Evolutionary conservation across 2,888 invertebrate genomes (phyloP).

Genomic region (Dastarcus helophoroides): DNA sequence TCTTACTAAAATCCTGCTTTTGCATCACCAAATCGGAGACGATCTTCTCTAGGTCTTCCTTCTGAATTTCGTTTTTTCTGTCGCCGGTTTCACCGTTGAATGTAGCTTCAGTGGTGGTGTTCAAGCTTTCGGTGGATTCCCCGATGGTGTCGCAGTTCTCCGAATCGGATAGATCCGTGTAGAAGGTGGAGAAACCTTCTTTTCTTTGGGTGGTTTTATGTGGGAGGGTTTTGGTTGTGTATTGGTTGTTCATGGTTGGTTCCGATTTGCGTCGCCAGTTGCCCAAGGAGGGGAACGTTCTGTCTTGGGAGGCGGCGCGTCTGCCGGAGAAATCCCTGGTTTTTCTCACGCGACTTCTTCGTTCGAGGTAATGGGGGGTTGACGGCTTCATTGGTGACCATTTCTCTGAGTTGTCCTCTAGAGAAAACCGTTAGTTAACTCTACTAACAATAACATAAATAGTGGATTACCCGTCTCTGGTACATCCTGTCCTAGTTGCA

Average conservation of each 20-base stretch:
- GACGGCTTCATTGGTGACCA: constrained; percentile 52
- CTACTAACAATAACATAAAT: not conserved
- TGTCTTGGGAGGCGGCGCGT: constrained; percentile 37
- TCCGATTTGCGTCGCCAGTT: constrained; percentile 64
- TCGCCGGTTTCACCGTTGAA: constrained; percentile 11
- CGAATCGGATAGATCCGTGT: constrained; percentile 54
- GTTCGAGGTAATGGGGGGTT: constrained; percentile 84
- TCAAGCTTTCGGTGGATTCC: constrained; percentile 52
- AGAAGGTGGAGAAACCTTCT: constrained; percentile 54
- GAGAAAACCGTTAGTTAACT: constrained; percentile 10
- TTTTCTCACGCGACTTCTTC: constrained; percentile 58
- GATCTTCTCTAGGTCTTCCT: constrained; percentile 53
- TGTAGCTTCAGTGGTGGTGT: constrained; percentile 11
- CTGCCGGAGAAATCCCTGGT: constrained; percentile 38
- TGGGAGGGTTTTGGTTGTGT: constrained; percentile 56
- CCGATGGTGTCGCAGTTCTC: constrained; percentile 36
- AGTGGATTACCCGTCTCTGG: constrained; percentile 25
- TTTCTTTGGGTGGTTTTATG: constrained; percentile 61
- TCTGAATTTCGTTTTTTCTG: constrained; percentile 5
- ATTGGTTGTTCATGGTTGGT: constrained; percentile 46
- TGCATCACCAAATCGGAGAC: constrained; percentile 74
- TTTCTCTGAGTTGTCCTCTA: constrained; percentile 30
- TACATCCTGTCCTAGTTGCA: constrained; percentile 69
- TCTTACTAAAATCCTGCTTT: constrained; percentile 70
- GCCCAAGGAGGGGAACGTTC: constrained; percentile 45